Percentiles rank a stretch among this genome's conserved stretches.
Conservation (phyloP, 2,113 vertebrate genomes). For the Macquaria australasica region DNA sequence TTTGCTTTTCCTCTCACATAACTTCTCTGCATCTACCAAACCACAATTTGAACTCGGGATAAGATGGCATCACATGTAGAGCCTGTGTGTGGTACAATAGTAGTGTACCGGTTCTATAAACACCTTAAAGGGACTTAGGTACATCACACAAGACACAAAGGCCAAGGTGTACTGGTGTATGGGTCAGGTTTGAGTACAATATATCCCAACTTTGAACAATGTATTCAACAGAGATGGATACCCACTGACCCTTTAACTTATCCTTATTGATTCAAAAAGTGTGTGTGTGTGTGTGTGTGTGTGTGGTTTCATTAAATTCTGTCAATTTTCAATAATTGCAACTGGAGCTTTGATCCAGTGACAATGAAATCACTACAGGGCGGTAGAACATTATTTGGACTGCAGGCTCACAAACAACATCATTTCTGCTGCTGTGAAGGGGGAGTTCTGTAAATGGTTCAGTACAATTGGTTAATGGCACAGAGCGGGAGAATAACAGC, state of each 20-base stretch:
- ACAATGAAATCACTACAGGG: constrained; percentile 35
- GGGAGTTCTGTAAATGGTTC: constrained; percentile 1
- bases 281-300: background rate
- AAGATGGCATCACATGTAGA: constrained; percentile 8
- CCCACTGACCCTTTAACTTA: constrained; percentile 15
- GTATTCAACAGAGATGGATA: constrained; percentile 32
- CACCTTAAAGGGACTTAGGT: background rate
- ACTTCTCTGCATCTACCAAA: constrained; percentile 9
- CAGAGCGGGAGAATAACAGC: constrained; percentile 16
- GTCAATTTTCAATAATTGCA: constrained; percentile 16
- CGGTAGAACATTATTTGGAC: constrained; percentile 39
- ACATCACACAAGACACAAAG: constrained; percentile 18
- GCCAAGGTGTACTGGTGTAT: background rate
- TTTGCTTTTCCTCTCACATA: constrained; percentile 4
- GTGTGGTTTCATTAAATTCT: constrained; percentile 9
- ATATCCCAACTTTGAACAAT: constrained; percentile 22
- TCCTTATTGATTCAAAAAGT: background rate
- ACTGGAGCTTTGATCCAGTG: constrained; percentile 31
- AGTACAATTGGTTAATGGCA: constrained; percentile 34
- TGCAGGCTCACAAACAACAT: constrained; percentile 22
- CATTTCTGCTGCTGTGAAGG: background rate
- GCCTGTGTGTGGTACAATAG: background rate
- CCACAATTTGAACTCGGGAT: constrained; percentile 4
- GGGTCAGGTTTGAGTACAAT: background rate
- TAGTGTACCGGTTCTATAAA: background rate